A percentile compares a stretch with the other conserved stretches of the same genome.
Evolutionary conservation across 2,888 invertebrate species (phyloP).

Genomic region (Sinohyriopsis cumingii): DNA sequence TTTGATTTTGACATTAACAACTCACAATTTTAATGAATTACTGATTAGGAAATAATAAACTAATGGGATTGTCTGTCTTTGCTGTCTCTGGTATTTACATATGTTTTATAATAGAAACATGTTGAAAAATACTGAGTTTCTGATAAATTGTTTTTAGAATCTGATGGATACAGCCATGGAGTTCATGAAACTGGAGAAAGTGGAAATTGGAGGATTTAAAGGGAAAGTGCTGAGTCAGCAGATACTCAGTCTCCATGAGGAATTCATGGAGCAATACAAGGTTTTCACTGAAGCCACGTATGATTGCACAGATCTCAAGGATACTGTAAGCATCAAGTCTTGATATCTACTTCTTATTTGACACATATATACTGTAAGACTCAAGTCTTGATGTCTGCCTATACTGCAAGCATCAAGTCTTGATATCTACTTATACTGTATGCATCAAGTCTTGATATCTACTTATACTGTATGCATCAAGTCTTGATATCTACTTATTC

Average conservation of each 20-base stretch:
- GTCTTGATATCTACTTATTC: constrained; percentile 71
- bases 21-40: no score
- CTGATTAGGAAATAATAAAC: no score
- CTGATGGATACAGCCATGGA: constrained; percentile 94
- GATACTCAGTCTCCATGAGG: constrained; percentile 70
- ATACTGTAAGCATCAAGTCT: constrained; percentile 63
- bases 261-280: constrained; percentile 71
- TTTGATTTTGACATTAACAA: no score
- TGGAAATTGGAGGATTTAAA: constrained; percentile 87
- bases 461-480: constrained; percentile 65
- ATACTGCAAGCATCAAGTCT: constrained; percentile 63
- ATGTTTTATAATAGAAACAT: no score
- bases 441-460: constrained; percentile 62
- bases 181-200: constrained; percentile 94
- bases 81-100: no score
- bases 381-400: constrained; percentile 66
- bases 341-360: constrained; percentile 34
- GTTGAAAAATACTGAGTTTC: no score
- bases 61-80: no score
- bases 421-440: constrained; percentile 60
- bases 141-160: constrained; percentile 74
- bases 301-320: constrained; percentile 69
- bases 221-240: constrained; percentile 71
- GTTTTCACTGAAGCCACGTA: constrained; percentile 70
- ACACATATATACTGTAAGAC: constrained; percentile 48